Evolutionary conservation across 2,113 vertebrate genomes (phyloP).

Genomic region (human): DNA sequence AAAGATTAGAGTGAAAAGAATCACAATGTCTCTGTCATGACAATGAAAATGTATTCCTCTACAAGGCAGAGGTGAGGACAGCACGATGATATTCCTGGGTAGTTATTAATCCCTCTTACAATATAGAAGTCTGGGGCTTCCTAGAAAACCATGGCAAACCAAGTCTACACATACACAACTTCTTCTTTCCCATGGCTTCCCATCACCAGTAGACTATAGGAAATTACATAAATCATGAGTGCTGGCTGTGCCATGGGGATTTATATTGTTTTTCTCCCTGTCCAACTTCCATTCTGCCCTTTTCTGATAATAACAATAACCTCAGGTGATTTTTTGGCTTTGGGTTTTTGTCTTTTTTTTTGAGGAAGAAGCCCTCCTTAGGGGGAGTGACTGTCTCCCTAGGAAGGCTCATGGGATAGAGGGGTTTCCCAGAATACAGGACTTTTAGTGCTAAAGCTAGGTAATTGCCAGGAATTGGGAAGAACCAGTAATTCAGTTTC

Average conservation of each 20-base stretch:
- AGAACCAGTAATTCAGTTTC: not conserved
- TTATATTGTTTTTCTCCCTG: not conserved
- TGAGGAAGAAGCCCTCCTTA: not conserved
- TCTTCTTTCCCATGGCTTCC: not conserved
- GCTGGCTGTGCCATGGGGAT: no score
- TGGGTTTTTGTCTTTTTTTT: not conserved
- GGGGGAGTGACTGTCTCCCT: not conserved
- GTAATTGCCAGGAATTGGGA: not conserved
- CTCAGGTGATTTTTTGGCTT: not conserved
- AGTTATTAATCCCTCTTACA: no score
- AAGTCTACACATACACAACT: not conserved
- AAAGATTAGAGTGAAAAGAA: not conserved
- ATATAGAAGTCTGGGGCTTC: not conserved
- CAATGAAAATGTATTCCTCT: not conserved
- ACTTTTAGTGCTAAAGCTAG: not conserved
- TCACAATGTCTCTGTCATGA: rapidly evolving
- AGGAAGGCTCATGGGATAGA: not conserved
- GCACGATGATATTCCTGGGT: not conserved
- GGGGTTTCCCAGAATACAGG: not conserved
- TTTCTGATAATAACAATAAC: not conserved
- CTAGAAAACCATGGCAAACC: not conserved
- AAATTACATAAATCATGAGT: not conserved
- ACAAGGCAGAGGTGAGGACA: no score
- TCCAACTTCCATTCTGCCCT: not conserved
- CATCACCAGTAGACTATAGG: not conserved